Evolutionary conservation across 2,888 invertebrate genomes (phyloP), one percentile per base, ranked within the genome.

Genomic region (Drosophila seclusa): DNA sequence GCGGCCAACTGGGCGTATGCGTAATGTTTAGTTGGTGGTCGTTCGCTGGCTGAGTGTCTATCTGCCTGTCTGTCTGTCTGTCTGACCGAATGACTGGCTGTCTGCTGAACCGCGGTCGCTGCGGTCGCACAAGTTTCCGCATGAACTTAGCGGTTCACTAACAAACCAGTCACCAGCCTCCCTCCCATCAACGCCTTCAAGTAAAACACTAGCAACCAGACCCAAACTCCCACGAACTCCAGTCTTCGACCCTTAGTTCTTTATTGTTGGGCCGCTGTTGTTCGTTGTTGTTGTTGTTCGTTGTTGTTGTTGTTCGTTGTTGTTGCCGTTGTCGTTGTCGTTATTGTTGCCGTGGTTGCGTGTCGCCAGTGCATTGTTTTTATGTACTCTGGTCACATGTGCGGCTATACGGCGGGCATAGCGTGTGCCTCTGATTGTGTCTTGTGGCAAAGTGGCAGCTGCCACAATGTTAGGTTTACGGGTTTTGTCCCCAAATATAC

Each of bases 41-140:
- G 65, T 65, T 49, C 48, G 48, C 42, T 31, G 58, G 54, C 42
- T 55, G 63, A 58, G 42, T 42, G 21, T 21, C 58, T 16, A 24
- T 16, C 45, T 42, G 66, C 24, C 58, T 21, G 48, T 18, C 55
- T 34, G 31, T 18, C 21, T 16, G 40, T 13, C 27, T 36, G 68
- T 32, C 64, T 50, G 69, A 8, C 45, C 24, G 45, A 16, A 16
- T 45, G 45, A 27, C 62, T 38, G 18, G 52, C 49, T 45, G 61
- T n/a, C 59, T 67, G 54, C 45, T 52, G 54, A 53, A 58, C 38
- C 58, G 71, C 71, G 77, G 83, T 88, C 83, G 81, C 71, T 83
- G 89, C 78, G 88, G 89, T 88, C 86, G 78, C 83, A 69, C 73
- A 83, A 86, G 71, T 88, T 88, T 74, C 83, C 87, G 68, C 50